Evolutionary conservation across 2,888 invertebrate genomes (phyloP).

Genomic region (Parapristionchus giblindavisi): DNA sequence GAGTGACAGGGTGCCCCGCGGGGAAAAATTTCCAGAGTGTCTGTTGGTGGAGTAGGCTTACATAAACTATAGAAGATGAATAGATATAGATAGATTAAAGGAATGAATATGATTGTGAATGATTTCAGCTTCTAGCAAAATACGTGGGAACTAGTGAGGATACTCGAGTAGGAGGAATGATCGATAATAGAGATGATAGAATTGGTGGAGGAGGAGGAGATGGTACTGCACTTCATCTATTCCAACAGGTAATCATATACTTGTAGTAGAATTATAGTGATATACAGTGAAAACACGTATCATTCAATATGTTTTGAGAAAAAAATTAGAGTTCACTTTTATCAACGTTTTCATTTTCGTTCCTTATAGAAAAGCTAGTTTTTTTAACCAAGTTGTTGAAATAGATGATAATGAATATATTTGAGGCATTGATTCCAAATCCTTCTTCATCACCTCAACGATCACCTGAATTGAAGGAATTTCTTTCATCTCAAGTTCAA

Average conservation of each 20-base stretch:
- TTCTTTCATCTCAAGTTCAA: slow-evolving; percentile 55
- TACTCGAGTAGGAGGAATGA: slow-evolving; percentile 2
- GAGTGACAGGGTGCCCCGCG: no score
- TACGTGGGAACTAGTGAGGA: slow-evolving; percentile 21
- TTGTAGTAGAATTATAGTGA: no score
- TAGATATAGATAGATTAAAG: background rate
- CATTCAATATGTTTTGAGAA: background rate
- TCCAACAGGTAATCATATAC: slow-evolving; percentile 57
- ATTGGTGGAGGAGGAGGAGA: slow-evolving; percentile 20
- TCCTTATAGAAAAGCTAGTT: background rate
- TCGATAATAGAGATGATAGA: background rate
- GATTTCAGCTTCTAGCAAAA: slow-evolving; percentile 21
- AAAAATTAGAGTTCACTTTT: background rate
- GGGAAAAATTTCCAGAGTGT: no score
- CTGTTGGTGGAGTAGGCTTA: no score
- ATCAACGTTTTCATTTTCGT: background rate
- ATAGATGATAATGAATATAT: background rate
- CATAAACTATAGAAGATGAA: no score
- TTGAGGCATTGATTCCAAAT: slow-evolving; percentile 47
- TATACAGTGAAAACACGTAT: background rate
- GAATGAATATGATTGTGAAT: background rate
- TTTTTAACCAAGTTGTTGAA: no score
- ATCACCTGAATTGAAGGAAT: slow-evolving; percentile 52
- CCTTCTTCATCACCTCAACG: slow-evolving; percentile 45
- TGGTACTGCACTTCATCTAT: slow-evolving; percentile 55